A percentile compares a stretch with the other conserved stretches of the same genome.
Conservation (phyloP, 2,113 vertebrate genomes). For the Dryoscopus gambensis region DNA sequence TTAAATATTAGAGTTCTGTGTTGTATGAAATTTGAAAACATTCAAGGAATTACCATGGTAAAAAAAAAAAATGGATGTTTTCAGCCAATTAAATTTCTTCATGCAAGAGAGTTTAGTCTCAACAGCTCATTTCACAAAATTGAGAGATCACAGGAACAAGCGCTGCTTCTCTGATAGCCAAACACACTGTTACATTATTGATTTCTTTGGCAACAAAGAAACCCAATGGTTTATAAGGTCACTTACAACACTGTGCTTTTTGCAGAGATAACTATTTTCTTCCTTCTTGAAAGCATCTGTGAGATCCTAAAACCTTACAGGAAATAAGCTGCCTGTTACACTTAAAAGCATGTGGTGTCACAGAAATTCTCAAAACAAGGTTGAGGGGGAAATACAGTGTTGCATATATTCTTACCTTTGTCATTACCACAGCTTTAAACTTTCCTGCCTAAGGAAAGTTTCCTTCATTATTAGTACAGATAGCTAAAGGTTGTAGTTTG, state of each 20-base stretch:
- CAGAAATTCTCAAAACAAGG: neutral
- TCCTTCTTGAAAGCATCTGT: neutral
- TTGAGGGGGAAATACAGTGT: neutral
- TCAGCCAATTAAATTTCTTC: neutral
- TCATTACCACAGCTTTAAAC: neutral
- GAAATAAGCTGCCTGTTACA: neutral
- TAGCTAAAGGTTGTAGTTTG: neutral
- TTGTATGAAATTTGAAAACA: neutral
- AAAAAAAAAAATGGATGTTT: neutral
- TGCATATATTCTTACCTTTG: neutral
- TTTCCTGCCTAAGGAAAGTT: neutral
- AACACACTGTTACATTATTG: neutral
- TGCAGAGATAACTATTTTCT: neutral
- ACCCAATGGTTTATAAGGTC: neutral
- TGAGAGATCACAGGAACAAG: neutral
- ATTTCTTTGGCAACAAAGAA: slow-evolving; percentile 28
- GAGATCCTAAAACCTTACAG: neutral
- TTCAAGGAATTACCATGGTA: neutral
- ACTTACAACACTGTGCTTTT: neutral
- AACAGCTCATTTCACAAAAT: neutral
- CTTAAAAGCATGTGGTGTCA: neutral
- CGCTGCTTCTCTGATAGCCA: neutral
- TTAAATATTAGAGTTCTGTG: neutral
- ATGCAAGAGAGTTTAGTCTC: neutral
- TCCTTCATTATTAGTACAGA: neutral